Percentiles rank a stretch among this genome's conserved stretches.
Conservation (phyloP, 2,888 invertebrate species). For the Parnassius orleans region DNA sequence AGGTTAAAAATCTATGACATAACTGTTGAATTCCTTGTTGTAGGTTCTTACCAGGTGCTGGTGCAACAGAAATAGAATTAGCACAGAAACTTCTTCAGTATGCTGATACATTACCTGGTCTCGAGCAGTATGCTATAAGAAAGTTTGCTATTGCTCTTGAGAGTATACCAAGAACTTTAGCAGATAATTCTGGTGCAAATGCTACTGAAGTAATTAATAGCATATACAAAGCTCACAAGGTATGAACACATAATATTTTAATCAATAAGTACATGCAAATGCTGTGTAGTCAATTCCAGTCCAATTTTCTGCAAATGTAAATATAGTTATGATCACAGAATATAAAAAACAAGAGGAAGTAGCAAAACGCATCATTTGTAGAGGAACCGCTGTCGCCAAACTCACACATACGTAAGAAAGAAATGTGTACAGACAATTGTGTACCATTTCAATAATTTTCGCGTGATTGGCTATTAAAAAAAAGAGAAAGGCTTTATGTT, state of each 20-base stretch:
- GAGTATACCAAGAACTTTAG: conserved; percentile 93
- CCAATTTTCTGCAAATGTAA: no score
- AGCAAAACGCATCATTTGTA: no score
- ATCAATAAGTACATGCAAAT: no score
- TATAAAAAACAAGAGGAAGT: no score
- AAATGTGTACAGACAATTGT: no score
- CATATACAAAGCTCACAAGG: conserved; percentile 95
- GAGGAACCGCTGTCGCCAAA: no score
- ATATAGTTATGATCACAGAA: no score
- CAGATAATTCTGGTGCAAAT: conserved; percentile 96
- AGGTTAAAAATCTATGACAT: neutral
- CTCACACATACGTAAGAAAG: no score
- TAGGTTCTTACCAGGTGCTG: conserved; percentile 94
- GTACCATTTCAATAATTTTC: no score
- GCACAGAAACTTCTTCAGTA: conserved; percentile 92
- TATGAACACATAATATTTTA: conserved; percentile 34
- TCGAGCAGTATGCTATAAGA: conserved; percentile 98
- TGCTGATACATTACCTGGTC: conserved; percentile 95
- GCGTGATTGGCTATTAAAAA: no score
- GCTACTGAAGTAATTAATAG: conserved; percentile 93
- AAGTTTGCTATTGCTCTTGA: conserved; percentile 96
- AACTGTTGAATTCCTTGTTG: conserved; percentile 4
- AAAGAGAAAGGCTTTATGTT: no score
- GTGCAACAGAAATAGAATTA: conserved; percentile 96
- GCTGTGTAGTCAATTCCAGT: no score